Evolutionary conservation across 2,797 vertebrate species (phyloP).

Genomic region (Silurus aristotelis): DNA sequence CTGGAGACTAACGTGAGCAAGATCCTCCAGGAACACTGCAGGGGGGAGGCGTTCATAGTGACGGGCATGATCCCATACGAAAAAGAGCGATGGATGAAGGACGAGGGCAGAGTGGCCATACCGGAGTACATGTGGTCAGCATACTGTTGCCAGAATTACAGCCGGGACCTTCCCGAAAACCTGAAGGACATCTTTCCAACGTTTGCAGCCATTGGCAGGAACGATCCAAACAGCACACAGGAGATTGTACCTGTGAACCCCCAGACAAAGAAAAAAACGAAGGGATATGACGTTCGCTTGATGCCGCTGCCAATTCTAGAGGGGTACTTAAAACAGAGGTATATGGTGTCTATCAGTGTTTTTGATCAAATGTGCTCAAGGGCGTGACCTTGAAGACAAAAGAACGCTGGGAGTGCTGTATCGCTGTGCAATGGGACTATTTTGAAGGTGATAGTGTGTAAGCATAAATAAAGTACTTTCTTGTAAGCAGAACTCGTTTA

Average conservation of each 20-base stretch:
- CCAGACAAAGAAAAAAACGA: slow-evolving; percentile 30
- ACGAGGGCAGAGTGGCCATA: slow-evolving; percentile 66
- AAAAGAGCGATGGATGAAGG: slow-evolving; percentile 63
- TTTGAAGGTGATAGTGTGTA: too few species aligned
- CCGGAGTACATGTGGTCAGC: slow-evolving; percentile 75
- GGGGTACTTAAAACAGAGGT: slow-evolving; percentile 63
- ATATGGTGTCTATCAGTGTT: slow-evolving; percentile 56
- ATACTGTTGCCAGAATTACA: slow-evolving; percentile 72
- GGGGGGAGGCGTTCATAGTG: slow-evolving; percentile 65
- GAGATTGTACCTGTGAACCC: slow-evolving; percentile 68
- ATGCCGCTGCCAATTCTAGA: slow-evolving; percentile 67
- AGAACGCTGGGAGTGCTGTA: too few species aligned
- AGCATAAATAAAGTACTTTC: too few species aligned
- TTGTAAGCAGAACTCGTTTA: too few species aligned
- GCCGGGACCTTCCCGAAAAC: slow-evolving; percentile 57
- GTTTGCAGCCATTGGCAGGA: slow-evolving; percentile 70
- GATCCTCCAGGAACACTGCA: slow-evolving; percentile 59
- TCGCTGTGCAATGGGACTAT: background rate
- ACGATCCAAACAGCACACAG: slow-evolving; percentile 70
- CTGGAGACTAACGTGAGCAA: slow-evolving; percentile 63
- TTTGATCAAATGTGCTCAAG: slow-evolving; percentile 66
- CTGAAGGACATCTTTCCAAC: slow-evolving; percentile 62
- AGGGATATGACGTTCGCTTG: slow-evolving; percentile 66
- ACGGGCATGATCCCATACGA: slow-evolving; percentile 71
- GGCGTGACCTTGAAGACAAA: background rate